phyloP scores from a whole-genome alignment of 2,797 vertebrate genomes.

The Catostomus latipinnis region DNA sequence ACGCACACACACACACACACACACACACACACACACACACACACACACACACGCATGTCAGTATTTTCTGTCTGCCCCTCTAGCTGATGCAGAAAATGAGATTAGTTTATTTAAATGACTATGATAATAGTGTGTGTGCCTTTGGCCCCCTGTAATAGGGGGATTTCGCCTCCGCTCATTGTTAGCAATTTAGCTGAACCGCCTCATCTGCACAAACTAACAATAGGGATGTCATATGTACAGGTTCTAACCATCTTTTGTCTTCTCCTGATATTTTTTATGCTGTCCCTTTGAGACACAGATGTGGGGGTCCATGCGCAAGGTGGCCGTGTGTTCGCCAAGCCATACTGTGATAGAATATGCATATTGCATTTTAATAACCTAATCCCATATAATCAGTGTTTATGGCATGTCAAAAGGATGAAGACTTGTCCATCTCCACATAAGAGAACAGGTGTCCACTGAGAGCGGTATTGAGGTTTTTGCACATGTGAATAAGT shows the following conservation, averaged over 20 bases:
- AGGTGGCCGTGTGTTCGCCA: conserved; percentile 73
- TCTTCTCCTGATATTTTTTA: conserved; percentile 47
- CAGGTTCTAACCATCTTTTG: conserved; percentile 75
- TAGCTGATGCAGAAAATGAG: conserved; percentile 96
- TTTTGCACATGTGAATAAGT: background rate
- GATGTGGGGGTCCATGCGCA: conserved; percentile 65
- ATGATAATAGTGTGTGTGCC: conserved; percentile 93
- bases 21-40: conserved; percentile 25
- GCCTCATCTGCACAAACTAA: conserved; percentile 73
- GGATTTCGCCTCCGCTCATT: conserved; percentile 83
- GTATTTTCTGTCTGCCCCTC: conserved; percentile 78
- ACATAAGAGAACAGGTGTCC: conserved; percentile 68
- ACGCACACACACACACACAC: conserved; percentile 16
- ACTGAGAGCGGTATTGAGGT: background rate
- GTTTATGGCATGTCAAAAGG: conserved; percentile 69
- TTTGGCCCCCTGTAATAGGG: conserved; percentile 74
- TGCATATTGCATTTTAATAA: conserved; percentile 76
- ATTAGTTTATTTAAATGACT: conserved; percentile 99
- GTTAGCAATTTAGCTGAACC: conserved; percentile 89
- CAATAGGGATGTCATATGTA: conserved; percentile 81
- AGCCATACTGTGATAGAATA: conserved; percentile 73
- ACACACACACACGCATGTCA: conserved; percentile 31
- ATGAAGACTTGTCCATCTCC: conserved; percentile 53
- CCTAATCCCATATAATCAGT: conserved; percentile 78
- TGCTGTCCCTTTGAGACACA: conserved; percentile 69